phyloP scores from a whole-genome alignment of 2,113 vertebrate genomes.

The Microtus oregoni region DNA sequence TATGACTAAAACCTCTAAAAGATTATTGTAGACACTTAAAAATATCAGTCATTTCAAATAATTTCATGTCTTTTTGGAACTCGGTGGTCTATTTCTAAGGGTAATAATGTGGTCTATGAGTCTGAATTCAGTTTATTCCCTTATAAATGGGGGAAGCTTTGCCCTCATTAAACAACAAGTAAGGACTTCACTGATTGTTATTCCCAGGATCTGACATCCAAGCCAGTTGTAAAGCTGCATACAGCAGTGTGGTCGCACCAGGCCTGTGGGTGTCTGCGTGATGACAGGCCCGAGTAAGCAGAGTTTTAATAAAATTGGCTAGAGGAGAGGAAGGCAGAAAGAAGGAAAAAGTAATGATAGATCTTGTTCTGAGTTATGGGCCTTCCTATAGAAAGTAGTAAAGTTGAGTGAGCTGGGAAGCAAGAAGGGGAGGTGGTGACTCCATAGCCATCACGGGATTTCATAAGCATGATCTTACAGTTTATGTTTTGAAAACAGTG shows the following conservation, averaged over 20 bases:
- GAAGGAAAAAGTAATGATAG: neutral
- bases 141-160: constrained; percentile 24
- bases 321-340: neutral
- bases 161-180: constrained; percentile 47
- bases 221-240: constrained; percentile 31
- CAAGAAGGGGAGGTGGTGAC: neutral
- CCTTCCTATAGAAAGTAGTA: constrained; percentile 39
- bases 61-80: neutral
- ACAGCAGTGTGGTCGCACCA: neutral
- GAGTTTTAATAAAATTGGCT: constrained; percentile 47
- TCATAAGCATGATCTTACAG: neutral
- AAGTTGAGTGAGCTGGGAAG: constrained; percentile 40
- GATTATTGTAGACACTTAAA: constrained; percentile 13
- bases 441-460: neutral
- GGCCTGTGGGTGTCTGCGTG: neutral
- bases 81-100: neutral
- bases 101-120: constrained; percentile 55
- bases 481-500: constrained; percentile 22
- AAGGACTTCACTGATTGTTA: constrained; percentile 49
- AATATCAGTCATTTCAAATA: neutral
- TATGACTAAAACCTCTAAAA: constrained; percentile 27
- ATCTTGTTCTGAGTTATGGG: constrained; percentile 8
- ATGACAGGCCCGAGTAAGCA: neutral
- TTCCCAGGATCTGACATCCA: constrained; percentile 37
- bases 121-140: constrained; percentile 7